Conservation (phyloP, 2,113 vertebrate genomes). For the Morone saxatilis region DNA sequence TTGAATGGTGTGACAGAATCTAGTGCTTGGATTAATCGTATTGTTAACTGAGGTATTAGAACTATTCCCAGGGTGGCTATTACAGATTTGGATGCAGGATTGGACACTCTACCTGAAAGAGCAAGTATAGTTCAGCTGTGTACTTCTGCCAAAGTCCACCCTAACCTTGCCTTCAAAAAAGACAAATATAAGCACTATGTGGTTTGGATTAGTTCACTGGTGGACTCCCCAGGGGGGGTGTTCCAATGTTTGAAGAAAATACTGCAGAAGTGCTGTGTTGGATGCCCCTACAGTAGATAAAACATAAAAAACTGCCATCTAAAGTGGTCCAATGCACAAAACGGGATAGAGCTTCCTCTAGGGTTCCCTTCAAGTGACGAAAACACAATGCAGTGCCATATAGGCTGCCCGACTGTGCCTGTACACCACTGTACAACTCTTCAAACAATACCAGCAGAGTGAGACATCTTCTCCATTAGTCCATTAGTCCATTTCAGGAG, state of each 20-base stretch:
- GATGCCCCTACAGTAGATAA: background rate
- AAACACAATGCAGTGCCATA: background rate
- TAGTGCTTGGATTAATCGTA: slow-evolving; percentile 17
- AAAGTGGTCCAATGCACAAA: background rate
- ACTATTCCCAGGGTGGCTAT: slow-evolving; percentile 21
- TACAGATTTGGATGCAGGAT: background rate
- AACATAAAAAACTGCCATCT: background rate
- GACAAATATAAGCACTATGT: background rate
- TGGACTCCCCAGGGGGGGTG: too few species aligned
- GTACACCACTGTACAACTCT: background rate
- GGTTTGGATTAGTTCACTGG: background rate
- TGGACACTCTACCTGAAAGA: slow-evolving; percentile 11
- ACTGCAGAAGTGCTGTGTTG: background rate
- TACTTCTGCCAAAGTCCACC: background rate
- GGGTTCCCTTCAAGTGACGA: background rate
- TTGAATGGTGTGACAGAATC: slow-evolving; percentile 61
- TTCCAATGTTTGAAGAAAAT: too few species aligned
- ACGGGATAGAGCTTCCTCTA: too few species aligned
- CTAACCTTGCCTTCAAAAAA: background rate
- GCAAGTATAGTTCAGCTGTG: background rate
- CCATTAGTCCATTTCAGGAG: too few species aligned
- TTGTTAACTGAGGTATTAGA: slow-evolving; percentile 6
- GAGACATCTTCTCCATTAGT: background rate
- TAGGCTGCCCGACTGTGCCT: background rate
- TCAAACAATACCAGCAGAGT: background rate